Conservation (phyloP, 2,113 vertebrate genomes). For the Xiphias gladius region DNA sequence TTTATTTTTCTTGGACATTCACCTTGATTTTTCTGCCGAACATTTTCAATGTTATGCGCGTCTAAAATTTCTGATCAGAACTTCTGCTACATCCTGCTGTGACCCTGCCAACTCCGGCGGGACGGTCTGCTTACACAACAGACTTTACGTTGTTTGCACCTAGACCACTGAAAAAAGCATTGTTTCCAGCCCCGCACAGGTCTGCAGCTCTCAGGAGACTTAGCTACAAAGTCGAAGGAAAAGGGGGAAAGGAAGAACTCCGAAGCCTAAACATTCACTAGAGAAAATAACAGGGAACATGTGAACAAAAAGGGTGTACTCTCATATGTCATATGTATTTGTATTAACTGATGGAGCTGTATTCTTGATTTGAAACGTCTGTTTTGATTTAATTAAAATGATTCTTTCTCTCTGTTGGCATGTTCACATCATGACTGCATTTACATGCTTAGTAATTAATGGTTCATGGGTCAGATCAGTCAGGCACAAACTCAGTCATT, state of each 20-base stretch:
- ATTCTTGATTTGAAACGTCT: background rate
- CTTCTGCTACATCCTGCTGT: background rate
- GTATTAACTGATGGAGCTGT: background rate
- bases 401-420: background rate
- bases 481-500: background rate
- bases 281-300: background rate
- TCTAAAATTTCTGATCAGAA: background rate
- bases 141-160: background rate
- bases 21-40: background rate
- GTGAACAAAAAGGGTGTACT: background rate
- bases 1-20: conserved; percentile 12
- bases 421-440: background rate
- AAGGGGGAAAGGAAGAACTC: background rate
- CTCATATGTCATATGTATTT: background rate
- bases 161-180: background rate
- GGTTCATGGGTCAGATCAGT: background rate
- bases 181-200: background rate
- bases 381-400: conserved; percentile 40
- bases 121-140: background rate
- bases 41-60: background rate
- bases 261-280: background rate
- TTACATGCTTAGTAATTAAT: background rate
- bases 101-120: background rate
- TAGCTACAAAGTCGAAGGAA: background rate
- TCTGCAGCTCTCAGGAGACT: background rate